A percentile compares a stretch with the other conserved stretches of the same genome.
phyloP scores from a whole-genome alignment of 1,140 invertebrate species.

The Drosophila rufa region DNA sequence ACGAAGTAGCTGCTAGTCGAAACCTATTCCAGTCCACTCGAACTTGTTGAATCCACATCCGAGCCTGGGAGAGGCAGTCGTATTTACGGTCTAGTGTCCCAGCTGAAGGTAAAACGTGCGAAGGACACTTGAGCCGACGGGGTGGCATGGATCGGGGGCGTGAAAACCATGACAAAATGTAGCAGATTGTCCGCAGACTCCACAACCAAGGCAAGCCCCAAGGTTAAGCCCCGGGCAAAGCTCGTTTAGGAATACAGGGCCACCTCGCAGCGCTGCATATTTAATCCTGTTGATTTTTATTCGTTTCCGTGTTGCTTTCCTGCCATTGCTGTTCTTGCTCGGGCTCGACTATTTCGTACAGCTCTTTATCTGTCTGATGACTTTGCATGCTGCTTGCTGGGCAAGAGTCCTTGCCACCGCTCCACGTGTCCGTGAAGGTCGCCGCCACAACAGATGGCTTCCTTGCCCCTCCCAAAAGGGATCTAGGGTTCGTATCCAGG shows the following conservation, averaged over 20 bases:
- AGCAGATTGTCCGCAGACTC: conserved; percentile 68
- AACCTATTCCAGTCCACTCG: not conserved
- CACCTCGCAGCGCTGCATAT: conserved; percentile 59
- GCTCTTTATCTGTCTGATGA: conserved; percentile 65
- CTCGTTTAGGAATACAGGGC: conserved; percentile 28
- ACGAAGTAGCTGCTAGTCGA: conserved; percentile 18
- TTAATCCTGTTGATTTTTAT: conserved; percentile 84
- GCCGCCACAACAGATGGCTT: conserved; percentile 8
- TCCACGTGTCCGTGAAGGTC: conserved; percentile 43
- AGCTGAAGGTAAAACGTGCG: conserved; percentile 66
- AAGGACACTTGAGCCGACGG: conserved; percentile 50
- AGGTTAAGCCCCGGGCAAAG: conserved; percentile 59
- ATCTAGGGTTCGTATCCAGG: conserved; percentile 11
- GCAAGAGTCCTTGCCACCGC: conserved; percentile 19
- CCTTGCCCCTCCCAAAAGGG: conserved; percentile 7
- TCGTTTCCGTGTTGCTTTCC: conserved; percentile 69
- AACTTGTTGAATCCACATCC: conserved; percentile 67
- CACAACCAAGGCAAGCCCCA: conserved; percentile 36
- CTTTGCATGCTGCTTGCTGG: conserved; percentile 60
- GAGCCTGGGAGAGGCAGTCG: conserved; percentile 21
- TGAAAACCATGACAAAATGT: conserved; percentile 74
- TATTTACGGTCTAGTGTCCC: conserved; percentile 44
- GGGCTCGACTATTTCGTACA: conserved; percentile 54
- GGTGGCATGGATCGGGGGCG: conserved; percentile 21
- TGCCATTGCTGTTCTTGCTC: conserved; percentile 11